These are phyloP conservation scores for Papilio polytes DNA, from an alignment of 1,140 invertebrate species.

Conservation along the genomic window DNA sequence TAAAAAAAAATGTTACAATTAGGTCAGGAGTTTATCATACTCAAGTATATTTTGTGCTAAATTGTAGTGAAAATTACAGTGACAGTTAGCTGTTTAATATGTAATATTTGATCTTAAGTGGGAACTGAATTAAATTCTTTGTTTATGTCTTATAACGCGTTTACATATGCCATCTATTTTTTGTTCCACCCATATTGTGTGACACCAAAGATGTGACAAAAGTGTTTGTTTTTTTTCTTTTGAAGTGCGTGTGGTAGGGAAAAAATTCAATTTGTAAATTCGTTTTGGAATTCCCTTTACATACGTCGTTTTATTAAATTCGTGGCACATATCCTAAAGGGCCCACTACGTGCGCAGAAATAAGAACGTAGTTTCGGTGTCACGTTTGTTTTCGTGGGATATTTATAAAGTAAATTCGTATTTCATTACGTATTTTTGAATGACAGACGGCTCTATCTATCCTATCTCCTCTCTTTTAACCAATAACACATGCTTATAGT, in stretches of 20 bases:
- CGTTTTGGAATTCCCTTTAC: slow-evolving; percentile 4
- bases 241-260: not conserved
- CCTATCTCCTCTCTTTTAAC: not conserved
- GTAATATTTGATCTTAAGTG: no score
- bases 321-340: slow-evolving; percentile 19
- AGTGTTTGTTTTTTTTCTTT: slow-evolving; percentile 1
- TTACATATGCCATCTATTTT: no score
- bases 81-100: no score
- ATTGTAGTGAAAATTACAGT: no score
- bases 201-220: no score
- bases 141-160: no score
- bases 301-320: slow-evolving; percentile 13
- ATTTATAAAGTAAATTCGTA: not conserved
- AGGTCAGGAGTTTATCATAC: no score
- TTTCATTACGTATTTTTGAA: not conserved
- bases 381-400: not conserved
- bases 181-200: no score
- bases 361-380: slow-evolving; percentile 9
- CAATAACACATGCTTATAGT: not conserved
- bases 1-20: no score
- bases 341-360: not conserved
- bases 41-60: no score
- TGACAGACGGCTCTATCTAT: not conserved
- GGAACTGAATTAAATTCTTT: no score
- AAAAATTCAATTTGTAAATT: slow-evolving; percentile 20